Conservation (phyloP, 2,797 vertebrate genomes). For the Denticeps clupeoides region DNA sequence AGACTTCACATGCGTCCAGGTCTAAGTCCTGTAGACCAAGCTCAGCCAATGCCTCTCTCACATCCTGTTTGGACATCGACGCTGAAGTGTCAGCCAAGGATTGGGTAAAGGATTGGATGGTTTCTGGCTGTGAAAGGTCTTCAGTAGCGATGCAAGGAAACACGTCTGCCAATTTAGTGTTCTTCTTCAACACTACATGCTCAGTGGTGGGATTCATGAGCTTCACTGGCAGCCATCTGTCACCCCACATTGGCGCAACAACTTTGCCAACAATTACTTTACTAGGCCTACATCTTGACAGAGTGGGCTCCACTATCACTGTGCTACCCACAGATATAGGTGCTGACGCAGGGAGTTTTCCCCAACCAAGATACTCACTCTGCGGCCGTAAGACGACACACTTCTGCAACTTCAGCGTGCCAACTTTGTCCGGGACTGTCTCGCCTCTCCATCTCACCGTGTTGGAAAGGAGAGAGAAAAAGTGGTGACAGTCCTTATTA, state of each 20-base stretch:
- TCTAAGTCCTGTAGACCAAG: conserved; percentile 12
- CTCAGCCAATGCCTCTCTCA: not conserved
- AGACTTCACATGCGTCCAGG: conserved; percentile 10
- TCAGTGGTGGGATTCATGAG: conserved; percentile 8
- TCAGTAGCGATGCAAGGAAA: conserved; percentile 9
- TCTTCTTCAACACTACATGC: not conserved
- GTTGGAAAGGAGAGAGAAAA: conserved; percentile 6
- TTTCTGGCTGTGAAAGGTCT: not conserved
- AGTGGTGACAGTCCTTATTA: not conserved
- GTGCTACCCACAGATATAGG: not conserved
- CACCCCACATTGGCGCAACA: conserved; percentile 6
- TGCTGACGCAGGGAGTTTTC: conserved; percentile 3
- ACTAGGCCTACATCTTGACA: conserved; percentile 3
- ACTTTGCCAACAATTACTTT: conserved; percentile 13
- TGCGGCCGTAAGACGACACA: conserved; percentile 3
- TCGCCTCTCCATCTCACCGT: not conserved
- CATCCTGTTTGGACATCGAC: not conserved
- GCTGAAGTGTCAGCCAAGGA: too few relatives aligned
- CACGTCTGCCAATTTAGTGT: conserved; percentile 12
- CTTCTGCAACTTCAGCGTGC: conserved; percentile 11
- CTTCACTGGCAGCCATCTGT: conserved; percentile 17
- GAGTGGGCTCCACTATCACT: conserved; percentile 12
- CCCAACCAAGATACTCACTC: conserved; percentile 23
- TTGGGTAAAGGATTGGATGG: not conserved
- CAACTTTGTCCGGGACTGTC: not conserved